phyloP scores from a whole-genome alignment of 2,888 invertebrate genomes.

The Anthoptus insignis region DNA sequence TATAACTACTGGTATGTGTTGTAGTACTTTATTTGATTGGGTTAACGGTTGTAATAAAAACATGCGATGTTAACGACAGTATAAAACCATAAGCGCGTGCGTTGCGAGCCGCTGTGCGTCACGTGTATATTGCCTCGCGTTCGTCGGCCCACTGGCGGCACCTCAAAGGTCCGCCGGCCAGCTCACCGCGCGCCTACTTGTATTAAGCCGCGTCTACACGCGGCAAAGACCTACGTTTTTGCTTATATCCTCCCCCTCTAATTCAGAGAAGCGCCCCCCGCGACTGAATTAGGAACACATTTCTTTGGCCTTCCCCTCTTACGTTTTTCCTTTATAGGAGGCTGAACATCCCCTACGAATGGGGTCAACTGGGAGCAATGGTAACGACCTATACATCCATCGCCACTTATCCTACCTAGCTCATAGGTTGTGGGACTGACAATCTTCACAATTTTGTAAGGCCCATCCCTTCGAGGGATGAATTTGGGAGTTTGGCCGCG shows the following conservation, averaged over 20 bases:
- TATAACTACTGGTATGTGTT: too few relatives aligned
- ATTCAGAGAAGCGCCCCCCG: neutral
- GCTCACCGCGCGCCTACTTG: too few relatives aligned
- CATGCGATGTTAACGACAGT: too few relatives aligned
- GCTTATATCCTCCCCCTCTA: conserved; percentile 4
- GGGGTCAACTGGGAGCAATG: neutral
- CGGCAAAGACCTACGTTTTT: too few relatives aligned
- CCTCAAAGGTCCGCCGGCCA: too few relatives aligned
- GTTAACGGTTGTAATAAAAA: too few relatives aligned
- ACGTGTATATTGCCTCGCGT: too few relatives aligned
- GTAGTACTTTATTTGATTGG: too few relatives aligned
- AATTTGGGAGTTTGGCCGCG: neutral
- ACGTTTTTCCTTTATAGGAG: neutral
- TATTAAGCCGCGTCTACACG: neutral
- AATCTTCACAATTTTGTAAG: neutral
- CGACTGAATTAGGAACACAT: neutral
- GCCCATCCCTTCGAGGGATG: neutral
- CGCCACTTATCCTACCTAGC: neutral
- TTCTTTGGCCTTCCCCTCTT: neutral
- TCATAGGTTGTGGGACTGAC: neutral
- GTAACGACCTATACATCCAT: neutral
- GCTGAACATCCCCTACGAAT: neutral
- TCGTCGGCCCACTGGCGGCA: too few relatives aligned
- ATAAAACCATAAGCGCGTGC: too few relatives aligned
- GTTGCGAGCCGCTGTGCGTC: too few relatives aligned